Conservation (phyloP, 2,888 invertebrate species). For the Penaeus monodon region DNA sequence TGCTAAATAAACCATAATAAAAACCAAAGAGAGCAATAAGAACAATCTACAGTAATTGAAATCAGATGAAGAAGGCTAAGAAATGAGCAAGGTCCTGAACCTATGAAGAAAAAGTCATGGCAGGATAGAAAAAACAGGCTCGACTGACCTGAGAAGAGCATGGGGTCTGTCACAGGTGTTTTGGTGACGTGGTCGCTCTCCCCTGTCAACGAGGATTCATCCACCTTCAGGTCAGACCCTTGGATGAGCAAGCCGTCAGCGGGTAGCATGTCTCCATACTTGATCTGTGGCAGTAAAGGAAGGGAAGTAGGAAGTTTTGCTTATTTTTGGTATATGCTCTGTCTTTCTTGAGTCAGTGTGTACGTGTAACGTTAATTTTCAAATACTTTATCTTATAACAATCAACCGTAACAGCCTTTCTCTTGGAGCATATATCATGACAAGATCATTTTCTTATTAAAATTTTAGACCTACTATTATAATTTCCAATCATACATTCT, state of each 20-base stretch:
- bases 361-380: too few relatives aligned
- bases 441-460: too few relatives aligned
- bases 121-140: neutral
- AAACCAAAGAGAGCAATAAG: too few relatives aligned
- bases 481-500: too few relatives aligned
- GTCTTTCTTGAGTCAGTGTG: too few relatives aligned
- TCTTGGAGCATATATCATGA: too few relatives aligned
- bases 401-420: neutral
- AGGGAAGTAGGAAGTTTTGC: neutral
- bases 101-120: neutral
- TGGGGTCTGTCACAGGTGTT: conserved; percentile 20
- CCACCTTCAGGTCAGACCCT: conserved; percentile 65
- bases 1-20: too few relatives aligned
- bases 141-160: conserved; percentile 55
- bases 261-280: conserved; percentile 66
- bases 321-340: neutral
- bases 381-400: neutral
- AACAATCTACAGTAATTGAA: too few relatives aligned
- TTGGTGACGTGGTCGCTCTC: conserved; percentile 63
- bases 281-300: conserved; percentile 44
- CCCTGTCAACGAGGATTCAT: conserved; percentile 65
- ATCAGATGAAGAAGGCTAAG: too few relatives aligned
- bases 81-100: too few relatives aligned
- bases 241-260: conserved; percentile 65
- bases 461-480: too few relatives aligned